phyloP scores from a whole-genome alignment of 2,113 vertebrate species.

The Capreolus pygargus region DNA sequence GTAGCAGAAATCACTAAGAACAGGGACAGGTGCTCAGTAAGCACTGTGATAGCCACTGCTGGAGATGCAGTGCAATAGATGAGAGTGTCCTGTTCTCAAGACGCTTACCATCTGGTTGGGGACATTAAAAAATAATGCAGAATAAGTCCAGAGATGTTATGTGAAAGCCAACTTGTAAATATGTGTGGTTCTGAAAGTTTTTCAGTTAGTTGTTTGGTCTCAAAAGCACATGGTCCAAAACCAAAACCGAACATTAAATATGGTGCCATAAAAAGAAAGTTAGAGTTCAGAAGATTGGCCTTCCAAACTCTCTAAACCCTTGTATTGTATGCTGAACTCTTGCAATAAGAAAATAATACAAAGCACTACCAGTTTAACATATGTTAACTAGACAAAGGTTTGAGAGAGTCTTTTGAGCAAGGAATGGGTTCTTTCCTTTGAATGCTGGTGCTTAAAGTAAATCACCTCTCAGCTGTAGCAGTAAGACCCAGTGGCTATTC shows the following conservation, averaged over 20 bases:
- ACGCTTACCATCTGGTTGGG: background rate
- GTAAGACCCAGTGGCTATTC: background rate
- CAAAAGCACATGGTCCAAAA: constrained; percentile 18
- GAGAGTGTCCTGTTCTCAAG: background rate
- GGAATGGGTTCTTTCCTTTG: background rate
- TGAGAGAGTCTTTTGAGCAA: background rate
- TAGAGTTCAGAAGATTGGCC: background rate
- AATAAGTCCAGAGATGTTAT: background rate
- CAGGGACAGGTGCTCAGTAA: background rate
- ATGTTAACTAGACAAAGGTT: background rate
- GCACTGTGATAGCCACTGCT: background rate
- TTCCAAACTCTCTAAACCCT: background rate
- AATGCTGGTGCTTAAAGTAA: background rate
- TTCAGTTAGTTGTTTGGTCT: constrained; percentile 33
- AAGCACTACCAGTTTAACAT: background rate
- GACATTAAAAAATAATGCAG: background rate
- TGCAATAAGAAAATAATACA: background rate
- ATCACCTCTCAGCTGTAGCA: too few species aligned
- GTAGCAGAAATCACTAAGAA: background rate
- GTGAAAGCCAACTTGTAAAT: constrained; percentile 17
- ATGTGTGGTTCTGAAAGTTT: background rate
- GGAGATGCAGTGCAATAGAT: background rate
- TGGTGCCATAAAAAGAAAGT: background rate
- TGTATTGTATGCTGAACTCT: background rate
- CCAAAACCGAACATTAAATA: background rate